Evolutionary conservation across 92 coral and sea anemone species (phyloP).

Genomic region (Pocillopora meandrina): DNA sequence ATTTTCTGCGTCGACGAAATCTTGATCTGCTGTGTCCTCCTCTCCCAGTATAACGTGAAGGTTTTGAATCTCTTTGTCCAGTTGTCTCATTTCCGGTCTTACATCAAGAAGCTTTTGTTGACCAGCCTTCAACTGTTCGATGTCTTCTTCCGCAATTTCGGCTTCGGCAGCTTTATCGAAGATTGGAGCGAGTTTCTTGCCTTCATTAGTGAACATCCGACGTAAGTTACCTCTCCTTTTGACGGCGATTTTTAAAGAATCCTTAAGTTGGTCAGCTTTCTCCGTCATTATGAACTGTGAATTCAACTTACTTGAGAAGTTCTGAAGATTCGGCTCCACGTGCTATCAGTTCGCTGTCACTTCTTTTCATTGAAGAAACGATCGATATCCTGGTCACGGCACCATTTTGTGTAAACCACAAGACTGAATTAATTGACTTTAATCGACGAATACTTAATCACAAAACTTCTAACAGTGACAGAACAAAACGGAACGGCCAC

Average conservation of each 20-base stretch:
- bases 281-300: not conserved
- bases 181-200: not conserved
- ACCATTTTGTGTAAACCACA: no score
- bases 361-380: no score
- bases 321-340: not conserved
- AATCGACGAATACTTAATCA: no score
- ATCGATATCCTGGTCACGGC: no score
- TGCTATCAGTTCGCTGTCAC: no score
- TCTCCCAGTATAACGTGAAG: slow-evolving; percentile 26
- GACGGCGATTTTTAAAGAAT: not conserved
- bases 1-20: slow-evolving; percentile 32
- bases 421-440: no score
- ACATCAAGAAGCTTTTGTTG: slow-evolving; percentile 20
- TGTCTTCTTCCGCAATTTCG: not conserved
- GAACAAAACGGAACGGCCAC: no score
- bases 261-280: not conserved
- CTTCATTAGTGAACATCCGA: not conserved
- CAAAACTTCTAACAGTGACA: no score
- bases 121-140: not conserved
- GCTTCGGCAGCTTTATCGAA: not conserved
- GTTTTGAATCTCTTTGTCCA: slow-evolving; percentile 49
- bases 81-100: slow-evolving; percentile 28
- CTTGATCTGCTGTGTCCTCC: slow-evolving; percentile 37
- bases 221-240: not conserved
- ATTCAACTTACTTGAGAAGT: not conserved